phyloP scores from a whole-genome alignment of 2,888 invertebrate species.

The Ceriagrion tenellum region DNA sequence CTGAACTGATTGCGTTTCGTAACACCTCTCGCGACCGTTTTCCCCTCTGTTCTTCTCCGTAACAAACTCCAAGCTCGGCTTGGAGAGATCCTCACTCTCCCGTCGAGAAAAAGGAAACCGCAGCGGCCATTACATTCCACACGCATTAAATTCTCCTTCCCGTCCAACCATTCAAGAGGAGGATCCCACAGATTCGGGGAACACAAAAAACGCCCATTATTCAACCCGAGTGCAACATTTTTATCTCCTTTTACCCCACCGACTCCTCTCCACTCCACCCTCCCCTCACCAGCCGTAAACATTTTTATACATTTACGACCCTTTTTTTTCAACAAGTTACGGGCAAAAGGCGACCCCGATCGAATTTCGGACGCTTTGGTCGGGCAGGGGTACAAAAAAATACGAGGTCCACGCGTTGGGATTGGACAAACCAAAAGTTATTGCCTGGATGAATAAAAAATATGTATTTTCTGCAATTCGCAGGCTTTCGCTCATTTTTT shows the following conservation, averaged over 20 bases:
- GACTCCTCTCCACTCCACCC: background rate
- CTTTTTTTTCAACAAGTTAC: slow-evolving; percentile 11
- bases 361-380: background rate
- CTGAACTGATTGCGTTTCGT: background rate
- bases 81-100: no score
- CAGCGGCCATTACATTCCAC: background rate
- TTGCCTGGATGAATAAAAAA: background rate
- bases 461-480: background rate
- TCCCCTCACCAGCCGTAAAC: background rate
- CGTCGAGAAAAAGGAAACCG: background rate
- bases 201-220: background rate
- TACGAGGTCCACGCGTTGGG: background rate
- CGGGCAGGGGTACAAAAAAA: background rate
- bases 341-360: background rate
- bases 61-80: background rate
- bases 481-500: background rate
- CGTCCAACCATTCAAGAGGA: background rate
- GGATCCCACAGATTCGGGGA: background rate
- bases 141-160: background rate
- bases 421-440: background rate
- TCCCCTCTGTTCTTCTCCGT: background rate
- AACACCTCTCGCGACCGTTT: background rate
- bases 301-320: background rate
- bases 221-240: background rate
- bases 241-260: background rate